These are phyloP conservation scores for Ichneumon xanthorius DNA, from an alignment of 2,888 invertebrate species.

Conservation along the genomic window DNA sequence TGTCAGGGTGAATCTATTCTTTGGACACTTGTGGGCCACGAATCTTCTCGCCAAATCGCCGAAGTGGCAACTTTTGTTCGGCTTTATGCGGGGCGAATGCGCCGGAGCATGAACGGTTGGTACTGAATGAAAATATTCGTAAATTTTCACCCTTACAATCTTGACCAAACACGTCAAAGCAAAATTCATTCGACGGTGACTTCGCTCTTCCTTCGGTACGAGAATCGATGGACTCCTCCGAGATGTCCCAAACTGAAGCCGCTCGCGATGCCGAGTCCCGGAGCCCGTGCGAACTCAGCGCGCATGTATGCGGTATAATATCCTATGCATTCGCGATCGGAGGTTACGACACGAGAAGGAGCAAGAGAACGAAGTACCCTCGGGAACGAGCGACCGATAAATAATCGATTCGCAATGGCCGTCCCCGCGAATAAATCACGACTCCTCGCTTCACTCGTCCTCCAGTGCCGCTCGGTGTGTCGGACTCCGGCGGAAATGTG, in stretches of 20 bases:
- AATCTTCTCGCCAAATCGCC: not conserved
- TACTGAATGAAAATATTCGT: not conserved
- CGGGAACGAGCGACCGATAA: conserved; percentile 74
- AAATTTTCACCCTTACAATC: not conserved
- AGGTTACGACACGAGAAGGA: conserved; percentile 46
- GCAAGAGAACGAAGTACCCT: conserved; percentile 57
- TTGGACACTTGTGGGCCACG: conserved; percentile 1
- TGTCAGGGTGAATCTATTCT: not conserved
- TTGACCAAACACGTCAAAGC: not conserved
- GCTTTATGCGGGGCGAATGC: not conserved
- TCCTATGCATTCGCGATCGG: conserved; percentile 41
- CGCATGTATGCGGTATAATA: conserved; percentile 43
- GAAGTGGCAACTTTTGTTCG: not conserved
- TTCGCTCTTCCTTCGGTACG: not conserved
- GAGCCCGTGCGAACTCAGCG: conserved; percentile 7
- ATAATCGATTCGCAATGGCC: conserved; percentile 80
- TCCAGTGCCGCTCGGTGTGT: conserved; percentile 50
- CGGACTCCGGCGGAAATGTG: conserved; percentile 36
- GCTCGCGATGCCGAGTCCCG: conserved; percentile 18
- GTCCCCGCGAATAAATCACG: conserved; percentile 77
- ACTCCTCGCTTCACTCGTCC: conserved; percentile 77
- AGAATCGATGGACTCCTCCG: conserved; percentile 26
- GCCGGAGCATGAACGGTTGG: not conserved
- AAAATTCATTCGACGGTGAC: not conserved
- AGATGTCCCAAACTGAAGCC: conserved; percentile 16